Base-by-base conservation (phyloP, 2,797 vertebrate species). In the Amblyraja radiata region DNA sequence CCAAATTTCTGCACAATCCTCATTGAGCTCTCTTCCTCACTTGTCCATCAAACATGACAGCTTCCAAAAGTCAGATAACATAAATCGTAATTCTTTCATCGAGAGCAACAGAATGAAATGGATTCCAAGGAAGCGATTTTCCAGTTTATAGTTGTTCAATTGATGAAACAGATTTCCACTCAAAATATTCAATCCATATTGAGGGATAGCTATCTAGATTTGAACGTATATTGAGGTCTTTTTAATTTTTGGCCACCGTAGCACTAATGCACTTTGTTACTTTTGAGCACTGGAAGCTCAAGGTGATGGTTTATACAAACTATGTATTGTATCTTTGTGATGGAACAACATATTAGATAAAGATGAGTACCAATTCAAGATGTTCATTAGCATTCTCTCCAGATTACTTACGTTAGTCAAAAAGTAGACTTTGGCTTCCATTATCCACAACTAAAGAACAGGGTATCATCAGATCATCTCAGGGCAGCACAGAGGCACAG, bases 1-100 rank as follows among this genome's bases (percentile, higher is more conserved):
- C 93, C 96, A 94, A n/a, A n/a, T 93, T 93, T 96, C 96, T 36
- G 79, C 95, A 94, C 95, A 94, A 61, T 95, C 0, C 16, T 74
- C 71, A 68, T 0, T 4, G 32, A 3, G 1, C 9, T 13, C 25
- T 6, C 18, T 0, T 54, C 68, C 86, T 39, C 68, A 36, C 39
- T 54, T 74, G 25, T 58, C 36, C 90, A 54, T 76, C 39, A 28
- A 92, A 92, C 28, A 8, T 54, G 54, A 58, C 90, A 74, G 46
- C 90, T 54, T 21, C 32, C 68, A 92, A n/a, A 92, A 14, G 0
- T 16, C 11, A 28, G 4, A 54, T 11, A 74, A 54, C 1, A 46
- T 54, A 25, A 76, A 46, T 54, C 25, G 32, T 74, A 25, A 5
- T 74, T 74, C 71, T n/a, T 28, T 73, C 73, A 36, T 28, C 13